phyloP scores from a whole-genome alignment of 2,888 invertebrate species.

The Mesochorus sp. region DNA sequence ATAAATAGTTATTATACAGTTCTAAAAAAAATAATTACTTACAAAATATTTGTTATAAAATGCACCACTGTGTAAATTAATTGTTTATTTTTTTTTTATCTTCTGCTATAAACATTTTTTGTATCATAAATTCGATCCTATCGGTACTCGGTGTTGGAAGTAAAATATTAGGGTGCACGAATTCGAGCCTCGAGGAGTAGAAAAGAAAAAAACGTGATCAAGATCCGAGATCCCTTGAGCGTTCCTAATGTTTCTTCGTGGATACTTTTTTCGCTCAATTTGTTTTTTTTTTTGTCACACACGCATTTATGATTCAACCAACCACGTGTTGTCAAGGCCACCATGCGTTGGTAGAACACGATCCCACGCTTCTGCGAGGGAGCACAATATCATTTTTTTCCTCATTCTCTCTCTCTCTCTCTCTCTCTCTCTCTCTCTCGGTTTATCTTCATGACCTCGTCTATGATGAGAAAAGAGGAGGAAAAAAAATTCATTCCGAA shows the following conservation, averaged over 20 bases:
- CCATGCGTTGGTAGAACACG: conserved; percentile 1
- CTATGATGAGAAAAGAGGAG: background rate
- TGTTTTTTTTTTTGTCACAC: conserved; percentile 25
- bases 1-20: too few relatives aligned
- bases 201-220: too few relatives aligned
- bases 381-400: background rate
- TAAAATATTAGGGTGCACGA: too few relatives aligned
- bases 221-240: background rate
- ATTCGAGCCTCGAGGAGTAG: too few relatives aligned
- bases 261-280: conserved; percentile 4
- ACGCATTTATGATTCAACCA: conserved; percentile 15
- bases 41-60: too few relatives aligned
- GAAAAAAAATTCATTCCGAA: too few relatives aligned
- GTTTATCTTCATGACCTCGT: background rate
- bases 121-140: too few relatives aligned
- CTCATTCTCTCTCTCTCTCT: background rate
- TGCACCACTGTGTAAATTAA: too few relatives aligned
- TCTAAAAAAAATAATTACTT: too few relatives aligned
- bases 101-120: too few relatives aligned
- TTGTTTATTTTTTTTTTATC: too few relatives aligned
- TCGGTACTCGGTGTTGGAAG: too few relatives aligned
- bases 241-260: background rate
- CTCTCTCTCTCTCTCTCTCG: background rate
- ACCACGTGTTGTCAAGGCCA: conserved; percentile 49
- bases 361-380: conserved; percentile 27